Percentiles rank a stretch among this genome's conserved stretches.
Conservation (phyloP, 2,888 invertebrate species). For the Steinernema scapterisci region DNA sequence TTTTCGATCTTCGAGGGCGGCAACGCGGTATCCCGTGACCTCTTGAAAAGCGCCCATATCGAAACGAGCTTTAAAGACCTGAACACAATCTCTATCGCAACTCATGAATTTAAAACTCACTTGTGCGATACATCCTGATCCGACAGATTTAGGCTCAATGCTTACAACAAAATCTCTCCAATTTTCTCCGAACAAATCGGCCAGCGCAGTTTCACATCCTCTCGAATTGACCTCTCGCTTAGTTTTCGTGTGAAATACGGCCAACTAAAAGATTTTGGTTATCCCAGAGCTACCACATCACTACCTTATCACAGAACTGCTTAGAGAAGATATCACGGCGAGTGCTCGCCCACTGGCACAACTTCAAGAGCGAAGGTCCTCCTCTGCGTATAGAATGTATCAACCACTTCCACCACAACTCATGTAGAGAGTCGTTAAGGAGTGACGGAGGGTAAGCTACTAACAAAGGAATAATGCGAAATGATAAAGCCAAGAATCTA, state of each 20-base stretch:
- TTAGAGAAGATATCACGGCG: conserved; percentile 71
- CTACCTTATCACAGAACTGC: conserved; percentile 68
- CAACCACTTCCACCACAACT: conserved; percentile 54
- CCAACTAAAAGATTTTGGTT: conserved; percentile 41
- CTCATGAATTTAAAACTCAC: conserved; percentile 51
- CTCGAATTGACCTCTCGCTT: conserved; percentile 49
- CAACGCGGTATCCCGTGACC: conserved; percentile 41
- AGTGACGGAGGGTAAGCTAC: conserved; percentile 55
- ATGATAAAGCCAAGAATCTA: conserved; percentile 40
- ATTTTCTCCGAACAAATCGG: conserved; percentile 49
- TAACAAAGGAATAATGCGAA: conserved; percentile 52
- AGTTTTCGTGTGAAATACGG: conserved; percentile 56
- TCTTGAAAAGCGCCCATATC: conserved; percentile 48
- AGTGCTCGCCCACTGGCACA: conserved; percentile 72
- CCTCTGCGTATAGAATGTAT: conserved; percentile 68
- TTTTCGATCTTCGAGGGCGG: conserved; percentile 42
- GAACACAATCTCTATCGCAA: conserved; percentile 27
- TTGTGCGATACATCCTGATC: conserved; percentile 73
- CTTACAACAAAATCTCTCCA: conserved; percentile 65
- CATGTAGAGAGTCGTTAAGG: conserved; percentile 36
- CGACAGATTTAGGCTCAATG: conserved; percentile 69
- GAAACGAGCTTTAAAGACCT: conserved; percentile 66
- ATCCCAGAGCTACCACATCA: not conserved
- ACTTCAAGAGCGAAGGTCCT: conserved; percentile 72
- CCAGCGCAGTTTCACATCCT: conserved; percentile 45